A percentile compares a stretch with the other conserved stretches of the same genome.
These are phyloP conservation scores for Polietes domitor DNA, from an alignment of 2,888 invertebrate genomes.

Conservation along the genomic window DNA sequence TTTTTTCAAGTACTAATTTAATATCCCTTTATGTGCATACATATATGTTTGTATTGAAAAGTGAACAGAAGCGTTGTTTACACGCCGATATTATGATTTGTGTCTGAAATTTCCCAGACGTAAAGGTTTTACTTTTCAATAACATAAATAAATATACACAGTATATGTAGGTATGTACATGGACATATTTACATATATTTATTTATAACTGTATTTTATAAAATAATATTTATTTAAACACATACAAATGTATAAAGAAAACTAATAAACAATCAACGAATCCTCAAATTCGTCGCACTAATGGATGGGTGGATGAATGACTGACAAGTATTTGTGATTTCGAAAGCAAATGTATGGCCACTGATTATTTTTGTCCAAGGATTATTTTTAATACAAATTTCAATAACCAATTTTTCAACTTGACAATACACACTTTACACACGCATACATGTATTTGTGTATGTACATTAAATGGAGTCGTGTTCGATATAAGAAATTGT, in stretches of 20 bases:
- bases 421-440: too few relatives aligned
- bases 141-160: too few relatives aligned
- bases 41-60: too few relatives aligned
- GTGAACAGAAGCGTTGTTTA: too few relatives aligned
- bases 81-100: neutral
- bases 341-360: too few relatives aligned
- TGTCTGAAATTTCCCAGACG: neutral
- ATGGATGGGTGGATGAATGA: slow-evolving; percentile 10
- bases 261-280: neutral
- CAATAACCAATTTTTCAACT: too few relatives aligned
- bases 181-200: neutral
- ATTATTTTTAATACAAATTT: too few relatives aligned
- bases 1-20: too few relatives aligned
- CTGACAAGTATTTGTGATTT: neutral
- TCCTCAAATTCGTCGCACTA: neutral
- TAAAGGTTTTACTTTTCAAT: neutral
- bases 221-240: slow-evolving; percentile 23
- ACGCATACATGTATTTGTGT: neutral
- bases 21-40: too few relatives aligned
- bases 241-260: neutral
- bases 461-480: neutral
- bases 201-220: neutral
- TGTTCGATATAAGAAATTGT: too few relatives aligned
- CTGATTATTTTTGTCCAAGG: too few relatives aligned
- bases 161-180: too few relatives aligned